A percentile compares a stretch with the other conserved stretches of the same genome.
Conservation (phyloP, 2,888 invertebrate genomes). For the Branchipolynoe longqiensis region DNA sequence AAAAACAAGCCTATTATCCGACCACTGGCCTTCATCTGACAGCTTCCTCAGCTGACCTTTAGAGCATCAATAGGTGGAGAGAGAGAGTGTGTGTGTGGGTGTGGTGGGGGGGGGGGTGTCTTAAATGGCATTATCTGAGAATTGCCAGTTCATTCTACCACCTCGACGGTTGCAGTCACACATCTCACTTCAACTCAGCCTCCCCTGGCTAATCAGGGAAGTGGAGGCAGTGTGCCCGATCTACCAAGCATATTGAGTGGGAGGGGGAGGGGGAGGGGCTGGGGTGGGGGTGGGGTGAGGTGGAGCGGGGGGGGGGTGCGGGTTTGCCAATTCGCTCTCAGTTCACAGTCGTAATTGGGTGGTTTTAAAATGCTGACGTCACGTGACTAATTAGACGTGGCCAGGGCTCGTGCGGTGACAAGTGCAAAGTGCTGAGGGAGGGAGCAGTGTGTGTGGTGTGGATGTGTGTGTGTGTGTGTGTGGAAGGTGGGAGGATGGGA, state of each 20-base stretch:
- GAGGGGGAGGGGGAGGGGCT: no score
- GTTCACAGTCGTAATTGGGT: conserved; percentile 39
- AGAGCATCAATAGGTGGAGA: background rate
- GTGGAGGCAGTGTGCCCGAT: background rate
- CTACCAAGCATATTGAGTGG: no score
- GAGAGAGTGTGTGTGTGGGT: no score
- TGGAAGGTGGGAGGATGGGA: no score
- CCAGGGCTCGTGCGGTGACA: conserved; percentile 31
- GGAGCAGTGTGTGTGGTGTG: background rate
- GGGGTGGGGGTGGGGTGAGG: no score
- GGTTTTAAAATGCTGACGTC: conserved; percentile 46
- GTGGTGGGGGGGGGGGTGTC: no score
- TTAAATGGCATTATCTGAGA: conserved; percentile 44
- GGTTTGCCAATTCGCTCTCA: conserved; percentile 41
- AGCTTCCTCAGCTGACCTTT: conserved; percentile 23
- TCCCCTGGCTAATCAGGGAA: conserved; percentile 32
- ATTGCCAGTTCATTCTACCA: conserved; percentile 44
- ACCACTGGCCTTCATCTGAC: conserved; percentile 18
- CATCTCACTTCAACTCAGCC: conserved; percentile 31
- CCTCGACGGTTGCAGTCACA: conserved; percentile 30
- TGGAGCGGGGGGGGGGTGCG: no score
- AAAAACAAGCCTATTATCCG: conserved; percentile 42
- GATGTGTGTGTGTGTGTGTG: no score
- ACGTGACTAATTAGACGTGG: conserved; percentile 42
- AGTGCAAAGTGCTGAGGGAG: conserved; percentile 10